Conservation (phyloP, 2,888 invertebrate genomes). For the Hartigia nigra region DNA sequence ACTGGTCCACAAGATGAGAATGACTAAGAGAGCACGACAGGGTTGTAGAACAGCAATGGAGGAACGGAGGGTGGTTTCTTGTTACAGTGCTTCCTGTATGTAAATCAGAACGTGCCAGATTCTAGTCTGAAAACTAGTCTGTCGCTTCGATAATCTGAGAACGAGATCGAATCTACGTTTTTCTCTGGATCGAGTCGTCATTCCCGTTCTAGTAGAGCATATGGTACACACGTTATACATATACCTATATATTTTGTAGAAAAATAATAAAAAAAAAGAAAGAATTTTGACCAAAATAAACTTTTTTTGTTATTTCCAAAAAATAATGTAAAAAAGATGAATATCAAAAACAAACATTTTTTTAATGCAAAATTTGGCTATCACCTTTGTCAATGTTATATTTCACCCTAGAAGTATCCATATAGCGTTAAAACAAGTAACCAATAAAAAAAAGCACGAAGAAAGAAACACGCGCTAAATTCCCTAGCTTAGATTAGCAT, state of each 20-base stretch:
- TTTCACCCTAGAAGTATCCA: too few relatives aligned
- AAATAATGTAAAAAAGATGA: too few relatives aligned
- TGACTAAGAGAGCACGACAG: background rate
- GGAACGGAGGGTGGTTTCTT: conserved; percentile 54
- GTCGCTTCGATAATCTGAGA: conserved; percentile 53
- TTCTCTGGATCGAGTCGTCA: background rate
- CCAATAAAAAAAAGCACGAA: too few relatives aligned
- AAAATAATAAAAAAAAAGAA: background rate
- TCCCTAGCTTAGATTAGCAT: conserved; percentile 46
- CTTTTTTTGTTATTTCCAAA: too few relatives aligned
- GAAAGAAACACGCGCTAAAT: conserved; percentile 21
- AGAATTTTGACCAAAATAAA: background rate
- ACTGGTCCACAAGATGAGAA: conserved; percentile 16
- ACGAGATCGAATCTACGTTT: conserved; percentile 53
- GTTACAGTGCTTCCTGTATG: conserved; percentile 64
- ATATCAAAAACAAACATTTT: too few relatives aligned
- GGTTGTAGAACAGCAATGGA: conserved; percentile 9
- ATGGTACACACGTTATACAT: too few relatives aligned
- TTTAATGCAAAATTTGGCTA: background rate
- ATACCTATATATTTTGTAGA: too few relatives aligned
- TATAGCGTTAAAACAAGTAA: too few relatives aligned
- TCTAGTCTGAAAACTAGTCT: conserved; percentile 29
- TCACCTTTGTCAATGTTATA: too few relatives aligned
- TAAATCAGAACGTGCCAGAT: conserved; percentile 51
- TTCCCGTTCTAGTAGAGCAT: background rate